Evolutionary conservation across 2,797 vertebrate species (phyloP).

Genomic region (Uromys caudimaculatus): DNA sequence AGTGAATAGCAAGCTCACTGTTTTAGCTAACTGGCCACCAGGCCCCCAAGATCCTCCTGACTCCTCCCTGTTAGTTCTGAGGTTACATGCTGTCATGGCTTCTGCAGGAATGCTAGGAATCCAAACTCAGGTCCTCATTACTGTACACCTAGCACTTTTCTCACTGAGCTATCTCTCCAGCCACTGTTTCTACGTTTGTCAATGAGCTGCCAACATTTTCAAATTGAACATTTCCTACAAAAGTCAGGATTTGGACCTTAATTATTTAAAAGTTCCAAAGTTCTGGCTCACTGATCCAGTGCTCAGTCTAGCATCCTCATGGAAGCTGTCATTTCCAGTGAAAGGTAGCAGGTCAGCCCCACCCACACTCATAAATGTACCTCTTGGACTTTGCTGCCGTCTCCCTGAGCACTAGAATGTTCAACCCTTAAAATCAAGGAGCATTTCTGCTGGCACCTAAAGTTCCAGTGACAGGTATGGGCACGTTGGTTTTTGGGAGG

Average conservation of each 20-base stretch:
- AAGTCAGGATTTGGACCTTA: neutral
- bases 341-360: neutral
- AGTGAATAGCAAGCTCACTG: neutral
- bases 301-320: neutral
- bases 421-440: neutral
- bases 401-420: neutral
- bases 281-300: neutral
- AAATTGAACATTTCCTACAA: neutral
- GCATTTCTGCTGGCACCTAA: neutral
- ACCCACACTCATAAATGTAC: too few species aligned
- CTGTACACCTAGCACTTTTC: too few species aligned
- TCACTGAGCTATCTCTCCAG: neutral
- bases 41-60: neutral
- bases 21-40: neutral
- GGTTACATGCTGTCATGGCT: neutral
- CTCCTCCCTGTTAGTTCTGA: neutral
- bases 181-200: neutral
- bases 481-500: neutral
- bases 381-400: too few species aligned
- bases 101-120: too few species aligned
- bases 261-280: neutral
- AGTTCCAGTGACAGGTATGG: neutral
- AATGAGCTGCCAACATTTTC: neutral
- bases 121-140: neutral
- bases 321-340: neutral